Evolutionary conservation across 2,113 vertebrate genomes (phyloP), one percentile per base, ranked within the genome.

Genomic region (Sceloporus tristichus): DNA sequence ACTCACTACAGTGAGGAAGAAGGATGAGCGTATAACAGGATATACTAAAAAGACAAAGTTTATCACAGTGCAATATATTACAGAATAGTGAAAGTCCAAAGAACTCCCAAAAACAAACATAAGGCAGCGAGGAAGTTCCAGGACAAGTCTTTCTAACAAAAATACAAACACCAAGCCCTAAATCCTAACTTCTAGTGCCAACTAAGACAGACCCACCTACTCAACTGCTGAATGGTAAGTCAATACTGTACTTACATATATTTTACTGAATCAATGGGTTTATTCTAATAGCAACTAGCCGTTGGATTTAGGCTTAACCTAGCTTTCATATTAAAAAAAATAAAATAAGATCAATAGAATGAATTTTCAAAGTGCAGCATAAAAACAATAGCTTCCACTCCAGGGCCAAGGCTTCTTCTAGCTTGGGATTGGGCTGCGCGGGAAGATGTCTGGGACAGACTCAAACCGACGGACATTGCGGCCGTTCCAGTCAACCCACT

Each of bases 391-490:
- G 11, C 10, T 76, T 54, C 56, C 71, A 85, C 75, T 82, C 85
- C 87, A 89, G 42, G 79, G 6, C 78, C 71, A 68, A 84, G 71
- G 90, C 40, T 19, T 77, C 85, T 27, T 68, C 73, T 88, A 78
- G 62, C 59, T 77, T 25, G 91, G 88, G 75, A 90, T 1, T 0
- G 91, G 78, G 53, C 86, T 85, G 25, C 25, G 78, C 0, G 91
- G 86, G 40, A 94, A 96, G 6, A 0, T 66, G 10, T 88, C 87
- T 38, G 92, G 94, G 82, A 95, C 77, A 42, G 81, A 87, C 78
- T 88, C 93, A 89, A 95, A 97, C n/a, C 92, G 34, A n/a, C 85
- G 89, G 18, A 77, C 82, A 68, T 92, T 87, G 82, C 92, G 83
- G 82, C 89, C 89, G 82, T 92, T 95, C 74, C 73, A 88, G 79